These are phyloP conservation scores for Drosophila subobscura DNA, from an alignment of 1,140 invertebrate genomes.

Conservation along the genomic window DNA sequence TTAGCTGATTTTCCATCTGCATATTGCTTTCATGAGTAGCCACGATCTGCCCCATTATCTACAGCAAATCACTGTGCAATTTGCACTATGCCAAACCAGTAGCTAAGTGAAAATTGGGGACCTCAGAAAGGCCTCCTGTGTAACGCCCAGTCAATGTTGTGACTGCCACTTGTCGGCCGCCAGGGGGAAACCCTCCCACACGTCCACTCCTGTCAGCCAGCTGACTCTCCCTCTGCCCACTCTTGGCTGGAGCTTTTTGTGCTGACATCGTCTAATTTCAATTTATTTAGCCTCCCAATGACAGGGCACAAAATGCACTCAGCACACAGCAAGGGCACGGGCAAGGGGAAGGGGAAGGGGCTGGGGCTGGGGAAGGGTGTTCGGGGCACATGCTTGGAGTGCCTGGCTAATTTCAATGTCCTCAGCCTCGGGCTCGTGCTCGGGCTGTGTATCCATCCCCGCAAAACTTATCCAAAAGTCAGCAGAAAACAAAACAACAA, in stretches of 20 bases:
- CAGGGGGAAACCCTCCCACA: slow-evolving; percentile 14
- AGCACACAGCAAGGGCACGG: neutral
- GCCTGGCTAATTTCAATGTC: slow-evolving; percentile 64
- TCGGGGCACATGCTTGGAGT: neutral
- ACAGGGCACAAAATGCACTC: slow-evolving; percentile 73
- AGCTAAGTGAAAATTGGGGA: too few species aligned
- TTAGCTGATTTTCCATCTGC: too few species aligned
- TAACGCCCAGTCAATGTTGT: slow-evolving; percentile 57
- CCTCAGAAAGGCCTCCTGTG: too few species aligned
- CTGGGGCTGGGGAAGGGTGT: neutral
- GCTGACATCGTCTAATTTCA: slow-evolving; percentile 79
- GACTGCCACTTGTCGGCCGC: slow-evolving; percentile 40
- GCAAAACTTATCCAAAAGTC: slow-evolving; percentile 19
- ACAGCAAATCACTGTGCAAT: too few species aligned
- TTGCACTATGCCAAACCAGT: too few species aligned
- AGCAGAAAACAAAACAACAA: slow-evolving; percentile 23
- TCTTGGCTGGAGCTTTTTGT: slow-evolving; percentile 46
- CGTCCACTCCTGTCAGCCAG: neutral
- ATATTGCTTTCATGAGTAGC: too few species aligned
- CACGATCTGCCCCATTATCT: too few species aligned
- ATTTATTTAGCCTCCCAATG: slow-evolving; percentile 76
- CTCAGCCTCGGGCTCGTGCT: slow-evolving; percentile 10
- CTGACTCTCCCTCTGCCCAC: slow-evolving; percentile 5
- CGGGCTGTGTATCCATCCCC: too few species aligned
- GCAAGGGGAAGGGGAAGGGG: neutral